Base-by-base conservation (phyloP, 1,140 invertebrate species). In the Drosophila malerkotliana region DNA sequence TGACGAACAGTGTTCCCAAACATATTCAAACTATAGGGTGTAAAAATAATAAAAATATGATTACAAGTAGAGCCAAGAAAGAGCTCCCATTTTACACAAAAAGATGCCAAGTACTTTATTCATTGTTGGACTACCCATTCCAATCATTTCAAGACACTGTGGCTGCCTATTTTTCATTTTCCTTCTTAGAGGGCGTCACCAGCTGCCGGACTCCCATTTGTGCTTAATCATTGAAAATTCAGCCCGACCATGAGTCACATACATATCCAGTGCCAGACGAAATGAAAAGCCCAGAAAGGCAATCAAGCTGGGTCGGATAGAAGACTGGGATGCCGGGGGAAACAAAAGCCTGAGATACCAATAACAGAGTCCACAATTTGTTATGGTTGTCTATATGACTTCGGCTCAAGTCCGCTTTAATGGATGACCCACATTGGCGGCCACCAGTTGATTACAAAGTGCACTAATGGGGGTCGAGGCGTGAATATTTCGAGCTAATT, bases 221-320 rank as follows among this genome's bases (percentile, higher is more conserved):
- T 49, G 67, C 67, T 71, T 71, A 71, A 69, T 71, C 67, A 71
- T 69, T 57, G 64, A 71, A 71, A 69, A 71, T 53, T 57, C 64
- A 26, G 18, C 12, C 26, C 48, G 61, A 28, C 48, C 61, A 47
- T 69, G 67, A 71, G 63, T 71, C 63, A 69, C 51, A 28, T 45
- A 69, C 51, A 28, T 45, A 49, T 68, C 56, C 51, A 39, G n/a
- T 49, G 51, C 32, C 51, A 56, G 52, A 68, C 32, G 26, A 30
- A 66, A 68, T 66, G 47, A 44, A 66, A 68, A 68, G 49, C 48
- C 37, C 24, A 14, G 28, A 63, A 44, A 63, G 60, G 26, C 67
- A 69, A 49, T 69, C 67, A 69, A 49, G 49, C 44, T n/a, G 44
- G 37, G 44, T 39, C 63, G 48, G 45, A 68, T 15, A 24, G 32